Percentiles rank a stretch among this genome's conserved stretches.
phyloP scores from a whole-genome alignment of 2,888 invertebrate species.

The Perizoma flavofasciatum region DNA sequence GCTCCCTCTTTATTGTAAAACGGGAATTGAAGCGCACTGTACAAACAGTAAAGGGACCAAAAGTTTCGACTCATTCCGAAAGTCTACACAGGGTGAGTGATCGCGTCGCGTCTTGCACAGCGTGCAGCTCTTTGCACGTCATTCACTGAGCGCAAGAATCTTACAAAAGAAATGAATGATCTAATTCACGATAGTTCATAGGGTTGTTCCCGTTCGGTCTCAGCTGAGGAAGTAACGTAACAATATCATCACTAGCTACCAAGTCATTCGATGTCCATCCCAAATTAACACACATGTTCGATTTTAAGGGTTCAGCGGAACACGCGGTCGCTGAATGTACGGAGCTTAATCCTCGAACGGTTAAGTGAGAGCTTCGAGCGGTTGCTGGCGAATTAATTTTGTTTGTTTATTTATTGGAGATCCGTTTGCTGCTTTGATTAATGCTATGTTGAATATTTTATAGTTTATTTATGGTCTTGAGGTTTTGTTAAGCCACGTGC shows the following conservation, averaged over 20 bases:
- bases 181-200: neutral
- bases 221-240: neutral
- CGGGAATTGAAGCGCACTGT: too few species aligned
- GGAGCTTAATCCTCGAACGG: slow-evolving; percentile 51
- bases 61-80: too few species aligned
- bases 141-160: too few species aligned
- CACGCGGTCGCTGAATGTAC: slow-evolving; percentile 52
- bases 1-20: too few species aligned
- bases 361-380: slow-evolving; percentile 46
- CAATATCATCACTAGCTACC: slow-evolving; percentile 1
- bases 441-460: neutral
- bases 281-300: slow-evolving; percentile 75
- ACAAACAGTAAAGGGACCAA: too few species aligned
- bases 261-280: slow-evolving; percentile 58
- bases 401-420: slow-evolving; percentile 11
- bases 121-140: neutral
- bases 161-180: neutral
- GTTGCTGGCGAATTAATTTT: slow-evolving; percentile 39
- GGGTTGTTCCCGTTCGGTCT: neutral
- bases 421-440: slow-evolving; percentile 2
- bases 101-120: neutral
- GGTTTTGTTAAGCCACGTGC: too few species aligned
- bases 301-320: slow-evolving; percentile 63
- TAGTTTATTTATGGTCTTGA: neutral
- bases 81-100: too few species aligned